Evolutionary conservation across 2,113 vertebrate genomes (phyloP).

Genomic region (Prionailurus bengalensis): DNA sequence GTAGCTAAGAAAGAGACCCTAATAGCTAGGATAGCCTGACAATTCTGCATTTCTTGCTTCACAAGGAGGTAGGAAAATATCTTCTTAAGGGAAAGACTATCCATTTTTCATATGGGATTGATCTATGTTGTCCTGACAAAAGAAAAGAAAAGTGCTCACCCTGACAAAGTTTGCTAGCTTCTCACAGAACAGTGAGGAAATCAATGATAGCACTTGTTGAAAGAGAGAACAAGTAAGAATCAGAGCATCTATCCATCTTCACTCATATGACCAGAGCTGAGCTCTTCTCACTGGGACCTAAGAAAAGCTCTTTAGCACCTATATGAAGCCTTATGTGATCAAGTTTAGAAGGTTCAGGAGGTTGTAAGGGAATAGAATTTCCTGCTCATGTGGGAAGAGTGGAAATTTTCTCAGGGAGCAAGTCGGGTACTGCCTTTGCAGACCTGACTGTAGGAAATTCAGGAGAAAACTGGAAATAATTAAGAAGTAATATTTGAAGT

Average conservation of each 20-base stretch:
- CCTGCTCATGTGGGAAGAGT: not conserved
- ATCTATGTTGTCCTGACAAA: not conserved
- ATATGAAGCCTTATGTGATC: not conserved
- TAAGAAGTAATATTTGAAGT: not conserved
- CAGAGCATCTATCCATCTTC: not conserved
- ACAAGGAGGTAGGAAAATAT: not conserved
- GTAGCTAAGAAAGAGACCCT: not conserved
- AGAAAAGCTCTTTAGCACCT: not conserved
- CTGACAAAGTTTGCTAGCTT: not conserved
- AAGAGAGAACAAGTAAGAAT: too few species aligned
- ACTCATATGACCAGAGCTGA: fast-evolving
- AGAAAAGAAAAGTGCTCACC: not conserved
- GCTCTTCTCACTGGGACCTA: not conserved
- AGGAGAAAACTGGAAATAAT: not conserved
- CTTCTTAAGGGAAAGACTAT: not conserved
- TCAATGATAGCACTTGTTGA: not conserved
- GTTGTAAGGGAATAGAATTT: not conserved
- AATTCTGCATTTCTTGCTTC: not conserved
- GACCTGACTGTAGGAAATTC: not conserved
- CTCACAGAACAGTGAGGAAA: not conserved
- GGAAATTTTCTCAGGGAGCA: not conserved
- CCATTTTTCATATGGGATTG: not conserved
- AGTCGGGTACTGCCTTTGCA: not conserved
- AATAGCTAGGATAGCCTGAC: too few species aligned
- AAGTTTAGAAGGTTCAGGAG: not conserved